Percentiles rank a stretch among this genome's conserved stretches.
Conservation (phyloP, 1,140 invertebrate genomes). For the Drosophila biarmipes region DNA sequence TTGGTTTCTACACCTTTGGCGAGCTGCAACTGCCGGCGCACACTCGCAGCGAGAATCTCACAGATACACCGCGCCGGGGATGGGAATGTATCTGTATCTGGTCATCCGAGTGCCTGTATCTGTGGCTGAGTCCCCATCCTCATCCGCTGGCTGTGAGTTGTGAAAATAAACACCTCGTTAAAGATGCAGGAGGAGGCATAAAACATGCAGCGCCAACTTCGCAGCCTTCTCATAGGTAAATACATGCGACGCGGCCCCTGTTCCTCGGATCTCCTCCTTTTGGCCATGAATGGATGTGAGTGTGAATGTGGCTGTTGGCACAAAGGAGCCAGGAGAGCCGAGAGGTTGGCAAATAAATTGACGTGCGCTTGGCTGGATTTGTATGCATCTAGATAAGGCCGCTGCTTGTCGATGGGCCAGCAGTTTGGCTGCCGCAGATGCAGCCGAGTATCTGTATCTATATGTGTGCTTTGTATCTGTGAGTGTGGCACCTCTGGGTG, state of each 20-base stretch:
- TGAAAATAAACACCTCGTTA: slow-evolving; percentile 84
- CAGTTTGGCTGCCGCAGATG: slow-evolving; percentile 44
- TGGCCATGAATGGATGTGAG: slow-evolving; percentile 29
- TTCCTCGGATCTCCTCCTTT: slow-evolving; percentile 2
- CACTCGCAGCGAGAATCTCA: slow-evolving; percentile 16
- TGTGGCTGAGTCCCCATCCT: slow-evolving; percentile 18
- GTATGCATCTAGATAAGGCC: slow-evolving; percentile 82
- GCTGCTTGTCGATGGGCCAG: slow-evolving; percentile 24
- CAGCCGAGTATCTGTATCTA: slow-evolving; percentile 10
- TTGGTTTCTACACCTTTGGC: slow-evolving; percentile 79
- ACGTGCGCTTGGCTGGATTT: slow-evolving; percentile 81
- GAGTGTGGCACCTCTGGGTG: slow-evolving; percentile 81
- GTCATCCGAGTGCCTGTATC: slow-evolving; percentile 11
- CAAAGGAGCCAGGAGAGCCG: slow-evolving; percentile 21
- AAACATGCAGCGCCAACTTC: slow-evolving; percentile 79
- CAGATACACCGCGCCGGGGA: slow-evolving; percentile 1
- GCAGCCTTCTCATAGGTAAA: slow-evolving; percentile 67
- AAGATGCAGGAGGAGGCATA: slow-evolving; percentile 80
- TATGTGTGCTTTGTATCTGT: slow-evolving; percentile 29
- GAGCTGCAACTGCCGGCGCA: slow-evolving; percentile 52
- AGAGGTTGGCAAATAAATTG: slow-evolving; percentile 79
- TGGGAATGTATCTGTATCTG: slow-evolving; percentile 8
- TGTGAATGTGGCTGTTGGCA: slow-evolving; percentile 15
- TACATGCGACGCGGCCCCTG: slow-evolving; percentile 35
- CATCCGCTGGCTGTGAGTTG: slow-evolving; percentile 72